Base-by-base conservation (phyloP, 2,797 vertebrate genomes). In the Brachyalestes nurse region DNA sequence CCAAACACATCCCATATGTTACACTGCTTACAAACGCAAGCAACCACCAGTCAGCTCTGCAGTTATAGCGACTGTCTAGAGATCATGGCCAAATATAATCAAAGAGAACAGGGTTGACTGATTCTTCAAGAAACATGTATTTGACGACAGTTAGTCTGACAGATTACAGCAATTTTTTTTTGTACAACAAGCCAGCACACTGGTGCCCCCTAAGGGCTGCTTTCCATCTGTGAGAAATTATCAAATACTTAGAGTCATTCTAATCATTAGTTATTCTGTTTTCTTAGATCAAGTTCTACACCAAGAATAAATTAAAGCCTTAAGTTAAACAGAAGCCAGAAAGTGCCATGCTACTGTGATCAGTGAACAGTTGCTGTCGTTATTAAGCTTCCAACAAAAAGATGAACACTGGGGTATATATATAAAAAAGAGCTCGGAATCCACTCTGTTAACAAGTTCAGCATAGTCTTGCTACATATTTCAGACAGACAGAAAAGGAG, bases 311-410 rank as follows among this genome's bases (percentile, higher is more conserved):
- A 88, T 87, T 82, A 84, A 83, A 79, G 69, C 57, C 65, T 73
- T 69, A 80, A 72, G 75, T 66, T 64, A 80, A 81, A 66, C 51
- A 78, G 28, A 67, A 72, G 77, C 74, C 80, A 62, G 64, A 92
- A 90, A 89, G 90, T 92, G 90, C 88, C 82, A 84, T 70, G 86
- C 69, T 72, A 76, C 25, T 70, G 69, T 61, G 86, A 87, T 75
- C 60, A 45, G 12, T 79, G 42, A 72, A 53, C 7, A 72, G 47
- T 51, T 47, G 65, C 55, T 57, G 69, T 58, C 72, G 53, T 79
- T 66, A 49, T 51, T 49, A 77, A 72, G 25, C 53, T 25, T 51
- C 19, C 53, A 69, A 62, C 45, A 62, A 65, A 67, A 17, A 51
- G 25, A 12, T 6, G 55, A 47, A 45, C 21, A 65, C 57, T 25